Conservation (phyloP, 64 coral and sea anemone species). For the Orbicella faveolata region DNA sequence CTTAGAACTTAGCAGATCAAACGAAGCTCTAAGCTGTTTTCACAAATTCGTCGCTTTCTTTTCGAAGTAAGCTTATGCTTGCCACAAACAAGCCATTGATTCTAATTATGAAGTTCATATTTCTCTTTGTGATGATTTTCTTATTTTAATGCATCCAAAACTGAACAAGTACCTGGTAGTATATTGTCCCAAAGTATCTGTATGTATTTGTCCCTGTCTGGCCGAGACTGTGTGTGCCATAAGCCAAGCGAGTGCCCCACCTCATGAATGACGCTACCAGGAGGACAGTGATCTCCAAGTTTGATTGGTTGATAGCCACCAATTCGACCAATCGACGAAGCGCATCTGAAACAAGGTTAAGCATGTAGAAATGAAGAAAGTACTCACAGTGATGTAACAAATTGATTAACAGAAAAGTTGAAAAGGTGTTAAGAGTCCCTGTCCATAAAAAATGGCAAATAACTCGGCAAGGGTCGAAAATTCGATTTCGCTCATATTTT, state of each 20-base stretch:
- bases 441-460: too few species aligned
- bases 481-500: too few species aligned
- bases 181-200: slow-evolving; percentile 95
- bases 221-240: slow-evolving; percentile 92
- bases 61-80: too few species aligned
- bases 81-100: too few species aligned
- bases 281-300: slow-evolving; percentile 79
- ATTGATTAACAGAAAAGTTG: too few species aligned
- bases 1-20: too few species aligned
- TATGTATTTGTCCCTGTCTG: slow-evolving; percentile 75
- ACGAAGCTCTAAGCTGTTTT: too few species aligned
- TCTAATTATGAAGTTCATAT: too few species aligned
- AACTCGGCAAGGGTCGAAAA: too few species aligned
- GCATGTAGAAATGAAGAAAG: background rate
- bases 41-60: too few species aligned
- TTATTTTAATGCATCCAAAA: background rate
- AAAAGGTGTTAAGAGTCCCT: too few species aligned
- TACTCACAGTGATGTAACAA: too few species aligned
- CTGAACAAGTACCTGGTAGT: slow-evolving; percentile 38
- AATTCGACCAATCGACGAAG: slow-evolving; percentile 80
- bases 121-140: background rate
- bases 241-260: slow-evolving; percentile 78
- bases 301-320: slow-evolving; percentile 80
- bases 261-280: slow-evolving; percentile 89
- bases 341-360: slow-evolving; percentile 51